Evolutionary conservation across 2,888 invertebrate species (phyloP).

Genomic region (Deroplatys truncata): DNA sequence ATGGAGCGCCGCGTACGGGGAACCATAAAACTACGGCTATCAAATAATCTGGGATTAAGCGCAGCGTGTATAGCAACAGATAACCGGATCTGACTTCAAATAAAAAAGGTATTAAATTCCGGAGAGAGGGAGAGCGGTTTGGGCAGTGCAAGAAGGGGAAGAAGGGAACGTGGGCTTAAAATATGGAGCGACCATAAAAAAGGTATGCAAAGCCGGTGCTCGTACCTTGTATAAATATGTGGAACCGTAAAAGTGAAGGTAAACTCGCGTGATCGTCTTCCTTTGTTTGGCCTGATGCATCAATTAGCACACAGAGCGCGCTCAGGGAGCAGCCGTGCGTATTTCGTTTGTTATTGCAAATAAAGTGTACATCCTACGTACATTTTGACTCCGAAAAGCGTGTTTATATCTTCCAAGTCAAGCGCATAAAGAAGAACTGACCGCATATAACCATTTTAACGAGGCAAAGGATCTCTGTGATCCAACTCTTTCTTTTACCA

Average conservation of each 20-base stretch:
- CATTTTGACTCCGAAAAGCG: no score
- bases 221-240: background rate
- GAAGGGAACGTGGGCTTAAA: background rate
- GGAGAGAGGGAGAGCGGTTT: background rate
- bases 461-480: background rate
- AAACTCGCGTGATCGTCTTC: background rate
- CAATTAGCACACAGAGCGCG: background rate
- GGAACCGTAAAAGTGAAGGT: background rate
- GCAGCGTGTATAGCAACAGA: constrained; percentile 6
- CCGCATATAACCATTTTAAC: background rate
- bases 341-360: background rate
- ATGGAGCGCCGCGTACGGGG: background rate
- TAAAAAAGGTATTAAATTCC: constrained; percentile 17
- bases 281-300: background rate
- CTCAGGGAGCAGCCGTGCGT: background rate
- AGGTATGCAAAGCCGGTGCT: background rate
- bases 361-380: background rate
- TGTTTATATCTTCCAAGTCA: background rate
- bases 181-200: background rate
- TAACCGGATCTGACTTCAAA: constrained; percentile 19
- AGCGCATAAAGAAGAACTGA: background rate
- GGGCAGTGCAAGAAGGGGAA: background rate
- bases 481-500: no score
- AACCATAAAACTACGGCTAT: constrained; percentile 15
- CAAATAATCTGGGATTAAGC: constrained; percentile 18